These are phyloP conservation scores for Ips typographus DNA, from an alignment of 1,140 invertebrate genomes.

Conservation along the genomic window DNA sequence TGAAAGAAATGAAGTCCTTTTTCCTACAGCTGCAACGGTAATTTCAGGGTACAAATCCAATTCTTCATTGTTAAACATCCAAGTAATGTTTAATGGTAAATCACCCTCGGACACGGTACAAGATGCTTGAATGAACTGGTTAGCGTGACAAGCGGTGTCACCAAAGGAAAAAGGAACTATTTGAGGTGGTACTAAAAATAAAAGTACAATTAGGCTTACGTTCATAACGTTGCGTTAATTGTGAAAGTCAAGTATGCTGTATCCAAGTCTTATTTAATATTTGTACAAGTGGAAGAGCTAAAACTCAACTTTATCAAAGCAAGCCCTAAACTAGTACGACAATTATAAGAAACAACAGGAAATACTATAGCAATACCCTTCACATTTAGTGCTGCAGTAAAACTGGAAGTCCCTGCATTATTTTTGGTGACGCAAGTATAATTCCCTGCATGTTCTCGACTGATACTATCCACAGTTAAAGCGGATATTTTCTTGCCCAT, in stretches of 20 bases:
- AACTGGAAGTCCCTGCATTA: constrained; percentile 60
- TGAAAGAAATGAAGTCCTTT: constrained; percentile 55
- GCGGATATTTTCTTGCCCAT: constrained; percentile 49
- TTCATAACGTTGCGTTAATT: not conserved
- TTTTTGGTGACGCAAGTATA: constrained; percentile 71
- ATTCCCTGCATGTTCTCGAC: constrained; percentile 64
- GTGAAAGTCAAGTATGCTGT: too few relatives aligned
- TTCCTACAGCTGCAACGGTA: constrained; percentile 52
- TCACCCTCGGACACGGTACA: constrained; percentile 62
- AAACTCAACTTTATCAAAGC: too few relatives aligned
- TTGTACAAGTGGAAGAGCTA: too few relatives aligned
- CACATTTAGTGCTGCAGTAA: constrained; percentile 40
- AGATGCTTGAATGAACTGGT: constrained; percentile 54
- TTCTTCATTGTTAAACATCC: constrained; percentile 63
- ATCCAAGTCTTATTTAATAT: too few relatives aligned
- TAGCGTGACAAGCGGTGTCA: constrained; percentile 56
- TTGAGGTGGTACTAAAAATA: constrained; percentile 12
- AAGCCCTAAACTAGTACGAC: too few relatives aligned
- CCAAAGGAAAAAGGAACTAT: constrained; percentile 44
- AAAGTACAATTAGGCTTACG: not conserved
- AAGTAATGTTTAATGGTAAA: constrained; percentile 66
- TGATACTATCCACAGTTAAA: constrained; percentile 71
- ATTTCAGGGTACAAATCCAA: constrained; percentile 55
- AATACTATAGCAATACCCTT: constrained; percentile 48
- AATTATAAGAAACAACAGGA: constrained; percentile 26